Evolutionary conservation across 2,888 invertebrate species (phyloP), one percentile per base, ranked within the genome.

Genomic region (Chaetogeoica ovagalla): DNA sequence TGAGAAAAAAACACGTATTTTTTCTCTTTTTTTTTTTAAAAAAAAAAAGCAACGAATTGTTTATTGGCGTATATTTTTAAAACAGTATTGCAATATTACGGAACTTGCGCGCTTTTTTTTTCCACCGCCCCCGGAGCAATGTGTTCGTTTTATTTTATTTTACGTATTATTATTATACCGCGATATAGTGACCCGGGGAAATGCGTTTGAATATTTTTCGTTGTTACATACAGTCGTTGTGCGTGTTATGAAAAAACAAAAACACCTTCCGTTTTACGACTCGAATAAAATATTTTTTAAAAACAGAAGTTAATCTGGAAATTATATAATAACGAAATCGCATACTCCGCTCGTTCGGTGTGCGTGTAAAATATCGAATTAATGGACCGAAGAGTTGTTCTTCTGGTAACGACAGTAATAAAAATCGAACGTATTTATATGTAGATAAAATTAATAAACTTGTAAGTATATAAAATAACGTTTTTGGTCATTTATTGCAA

Each of bases 361-460:
- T 4, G 30, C 4, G 30, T 30, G 30, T 30, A 30, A 30, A 30
- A 30, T 30, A 30, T 4, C 48, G 11, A 15, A 30, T 48, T 63
- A 73, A 73, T 73, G 23, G 37, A 72, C 48, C 48, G 13, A 30
- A 48, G 17, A 60, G 37, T 63, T 39, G 11, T 74, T 63, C 37
- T 17, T 63, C 37, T 17, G 37, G 37, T 48, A 52, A 21, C n/a
- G 9, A 37, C 73, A 15, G 48, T 52, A 13, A 73, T 62, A 73
- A 62, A 72, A 30, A 62, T 48, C 9, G 23, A 15, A 73, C 30
- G 23, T 21, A 48, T 62, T n/a, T n/a, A 30, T 30, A 30, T 4
- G 30, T 30, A 30, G 1, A 30, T 30, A 30, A 2, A 30, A 60
- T 60, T 62, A 72, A 17, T 7, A 9, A 19, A 48, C 30, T 30